Percentiles rank a stretch among this genome's conserved stretches.
Evolutionary conservation across 2,113 vertebrate species (phyloP).

Genomic region (Eubucco bourcierii): DNA sequence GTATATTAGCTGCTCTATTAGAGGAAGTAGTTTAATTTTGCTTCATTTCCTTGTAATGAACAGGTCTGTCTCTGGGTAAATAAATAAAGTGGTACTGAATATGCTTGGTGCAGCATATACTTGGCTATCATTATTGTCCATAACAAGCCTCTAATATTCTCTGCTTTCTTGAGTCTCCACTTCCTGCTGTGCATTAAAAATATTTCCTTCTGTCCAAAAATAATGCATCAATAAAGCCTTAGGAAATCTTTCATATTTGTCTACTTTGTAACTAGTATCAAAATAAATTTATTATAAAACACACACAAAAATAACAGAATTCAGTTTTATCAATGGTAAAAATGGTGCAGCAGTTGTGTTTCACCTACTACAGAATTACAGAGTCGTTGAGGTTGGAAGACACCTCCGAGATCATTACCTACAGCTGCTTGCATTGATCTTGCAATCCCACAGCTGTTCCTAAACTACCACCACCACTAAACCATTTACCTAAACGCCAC

Average conservation of each 20-base stretch:
- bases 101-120: background rate
- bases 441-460: no score
- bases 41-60: conserved; percentile 58
- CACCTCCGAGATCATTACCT: no score
- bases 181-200: background rate
- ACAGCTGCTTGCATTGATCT: no score
- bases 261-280: background rate
- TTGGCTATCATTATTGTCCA: conserved; percentile 8
- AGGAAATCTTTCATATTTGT: background rate
- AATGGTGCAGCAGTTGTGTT: background rate
- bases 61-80: conserved; percentile 15
- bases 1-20: conserved; percentile 60
- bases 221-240: background rate
- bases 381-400: no score
- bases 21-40: conserved; percentile 72
- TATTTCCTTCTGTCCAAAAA: background rate
- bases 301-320: background rate
- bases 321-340: background rate
- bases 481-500: no score
- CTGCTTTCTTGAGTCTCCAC: background rate
- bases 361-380: background rate
- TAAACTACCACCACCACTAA: no score
- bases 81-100: background rate
- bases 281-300: background rate
- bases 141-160: background rate